phyloP scores from a whole-genome alignment of 2,113 vertebrate genomes.

The Pithys albifrons region DNA sequence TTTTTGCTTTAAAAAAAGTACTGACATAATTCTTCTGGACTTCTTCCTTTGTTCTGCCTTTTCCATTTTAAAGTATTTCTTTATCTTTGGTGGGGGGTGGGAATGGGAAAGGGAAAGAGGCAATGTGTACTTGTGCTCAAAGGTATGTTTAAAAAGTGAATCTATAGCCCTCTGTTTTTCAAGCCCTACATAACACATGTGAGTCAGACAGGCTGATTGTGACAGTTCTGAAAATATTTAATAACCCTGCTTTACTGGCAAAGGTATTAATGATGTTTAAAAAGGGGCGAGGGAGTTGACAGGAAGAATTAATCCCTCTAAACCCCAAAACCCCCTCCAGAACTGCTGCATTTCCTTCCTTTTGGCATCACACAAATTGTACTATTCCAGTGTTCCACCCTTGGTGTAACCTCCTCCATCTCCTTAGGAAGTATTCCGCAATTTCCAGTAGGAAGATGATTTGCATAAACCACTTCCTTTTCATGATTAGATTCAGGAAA shows the following conservation, averaged over 20 bases:
- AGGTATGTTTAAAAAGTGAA: not conserved
- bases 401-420: not conserved
- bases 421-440: slow-evolving; percentile 61
- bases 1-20: not conserved
- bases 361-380: slow-evolving; percentile 20
- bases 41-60: not conserved
- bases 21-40: not conserved
- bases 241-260: not conserved
- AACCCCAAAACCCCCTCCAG: slow-evolving; percentile 36
- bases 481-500: slow-evolving; percentile 54
- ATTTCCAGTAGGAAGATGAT: slow-evolving; percentile 76
- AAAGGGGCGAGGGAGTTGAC: slow-evolving; percentile 23
- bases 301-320: slow-evolving; percentile 49
- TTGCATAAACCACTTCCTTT: slow-evolving; percentile 68
- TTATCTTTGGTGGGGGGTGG: not conserved
- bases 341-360: slow-evolving; percentile 71
- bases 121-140: not conserved
- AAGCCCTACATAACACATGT: not conserved
- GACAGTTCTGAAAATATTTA: not conserved
- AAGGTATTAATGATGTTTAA: slow-evolving; percentile 36
- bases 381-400: not conserved
- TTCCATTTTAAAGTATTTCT: not conserved
- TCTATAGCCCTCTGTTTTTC: not conserved
- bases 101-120: fast-evolving
- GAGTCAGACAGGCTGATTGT: not conserved